Base-by-base conservation (phyloP, 2,113 vertebrate species). In the Cervus canadensis region DNA sequence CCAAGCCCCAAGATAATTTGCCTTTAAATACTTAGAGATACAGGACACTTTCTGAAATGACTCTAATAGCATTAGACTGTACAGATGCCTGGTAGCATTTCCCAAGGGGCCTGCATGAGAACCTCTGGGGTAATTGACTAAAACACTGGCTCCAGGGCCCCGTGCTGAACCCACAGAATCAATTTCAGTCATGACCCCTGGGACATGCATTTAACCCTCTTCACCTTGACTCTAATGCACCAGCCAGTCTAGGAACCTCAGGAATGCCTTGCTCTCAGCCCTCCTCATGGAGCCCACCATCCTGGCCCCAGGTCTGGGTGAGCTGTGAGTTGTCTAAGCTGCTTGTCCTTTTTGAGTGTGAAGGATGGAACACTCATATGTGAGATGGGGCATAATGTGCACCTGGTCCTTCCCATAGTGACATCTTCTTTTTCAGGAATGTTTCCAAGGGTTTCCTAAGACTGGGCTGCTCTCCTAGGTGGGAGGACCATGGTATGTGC, bases 201-300 rank as follows among this genome's bases (percentile, higher is more conserved):
- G 23, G 26, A 26, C 3, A 0, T 2, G 17, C 23, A 0, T 52
- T 30, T 56, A 19, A 16, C 60, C 30, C 0, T 0, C 5, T 1
- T 7, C n/a, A 10, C 71, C 1, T 0, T 6, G 59, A 21, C 1
- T 2, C 36, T 9, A 7, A 19, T 3, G 12, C 0, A 0, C 30
- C 45, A 1, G 2, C 1, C 28, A 19, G 40, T 19, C 3, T 45
- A 7, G 54, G 26, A 56, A 6, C 21, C 21, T 7, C 2, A n/a
- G n/a, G 59, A 19, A 15, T 4, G 26, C 21, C 14, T 76, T 8
- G 12, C 28, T 45, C 26, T 45, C 12, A 2, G 60, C 26, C 16
- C 57, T 64, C 3, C 16, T 5, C 9, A 26, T 7, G 50, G 84
- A 48, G 57, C 30, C 48, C 30, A 6, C 3, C 1, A 21, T 26